Conservation (phyloP, 2,113 vertebrate genomes). For the Eublepharis macularius region DNA sequence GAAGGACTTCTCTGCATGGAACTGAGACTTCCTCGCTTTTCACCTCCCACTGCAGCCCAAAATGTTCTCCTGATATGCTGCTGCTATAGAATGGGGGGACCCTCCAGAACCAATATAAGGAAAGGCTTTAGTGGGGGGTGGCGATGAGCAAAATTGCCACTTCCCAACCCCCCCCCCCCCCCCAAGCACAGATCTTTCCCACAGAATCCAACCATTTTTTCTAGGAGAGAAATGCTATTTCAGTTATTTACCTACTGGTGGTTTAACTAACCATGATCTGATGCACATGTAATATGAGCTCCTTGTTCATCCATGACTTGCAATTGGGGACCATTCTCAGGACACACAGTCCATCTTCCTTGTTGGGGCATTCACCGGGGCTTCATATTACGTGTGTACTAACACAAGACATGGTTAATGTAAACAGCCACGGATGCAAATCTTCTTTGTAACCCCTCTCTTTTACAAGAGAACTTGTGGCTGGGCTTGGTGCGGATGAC, state of each 20-base stretch:
- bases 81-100: too few species aligned
- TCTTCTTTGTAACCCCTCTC: background rate
- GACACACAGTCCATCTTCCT: background rate
- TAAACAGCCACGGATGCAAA: background rate
- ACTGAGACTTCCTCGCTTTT: too few species aligned
- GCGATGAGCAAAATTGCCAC: too few species aligned
- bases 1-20: too few species aligned
- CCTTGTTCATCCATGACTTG: background rate
- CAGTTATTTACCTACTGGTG: background rate
- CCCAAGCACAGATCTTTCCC: too few species aligned
- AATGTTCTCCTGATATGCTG: too few species aligned
- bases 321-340: background rate
- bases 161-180: too few species aligned
- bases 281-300: background rate
- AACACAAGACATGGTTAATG: background rate
- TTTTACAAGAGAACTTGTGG: background rate
- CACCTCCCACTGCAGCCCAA: too few species aligned
- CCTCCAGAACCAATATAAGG: too few species aligned
- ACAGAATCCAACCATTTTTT: background rate
- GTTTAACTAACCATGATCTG: background rate
- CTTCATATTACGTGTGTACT: too few species aligned
- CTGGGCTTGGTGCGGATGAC: background rate
- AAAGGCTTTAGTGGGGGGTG: too few species aligned
- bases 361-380: background rate
- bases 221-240: background rate